A percentile compares a stretch with the other conserved stretches of the same genome.
These are phyloP conservation scores for Australoheros facetus DNA, from an alignment of 2,797 vertebrate species.

Conservation along the genomic window DNA sequence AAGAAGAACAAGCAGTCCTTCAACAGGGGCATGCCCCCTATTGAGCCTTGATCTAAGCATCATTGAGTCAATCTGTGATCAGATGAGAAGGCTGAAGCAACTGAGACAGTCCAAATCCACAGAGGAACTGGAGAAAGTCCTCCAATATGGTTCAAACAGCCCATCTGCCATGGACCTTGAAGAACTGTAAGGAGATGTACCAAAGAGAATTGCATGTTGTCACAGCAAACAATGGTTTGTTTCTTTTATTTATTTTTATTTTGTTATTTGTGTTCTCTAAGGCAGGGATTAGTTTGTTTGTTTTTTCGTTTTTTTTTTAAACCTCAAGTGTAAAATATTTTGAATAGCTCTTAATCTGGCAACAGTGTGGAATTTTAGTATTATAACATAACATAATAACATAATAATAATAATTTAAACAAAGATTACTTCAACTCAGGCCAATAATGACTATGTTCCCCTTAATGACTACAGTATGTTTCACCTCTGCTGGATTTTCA, in stretches of 20 bases:
- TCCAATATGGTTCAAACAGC: neutral
- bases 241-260: neutral
- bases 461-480: neutral
- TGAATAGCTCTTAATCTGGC: rapidly evolving
- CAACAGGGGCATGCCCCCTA: neutral
- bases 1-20: neutral
- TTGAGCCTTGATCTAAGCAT: neutral
- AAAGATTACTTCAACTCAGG: neutral
- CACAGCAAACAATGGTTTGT: neutral
- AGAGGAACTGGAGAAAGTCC: neutral
- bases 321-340: neutral
- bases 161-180: neutral
- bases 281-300: neutral
- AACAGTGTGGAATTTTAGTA: neutral
- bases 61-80: neutral
- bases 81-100: neutral
- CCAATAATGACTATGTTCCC: slow-evolving; percentile 41
- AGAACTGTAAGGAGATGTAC: neutral
- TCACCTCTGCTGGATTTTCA: slow-evolving; percentile 13
- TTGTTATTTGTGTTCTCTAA: neutral
- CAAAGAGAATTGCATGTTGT: neutral
- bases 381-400: too few relatives aligned
- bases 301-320: neutral
- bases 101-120: neutral
- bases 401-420: too few relatives aligned